Percentiles rank a stretch among this genome's conserved stretches.
Evolutionary conservation across 2,797 vertebrate genomes (phyloP).

Genomic region (Amniataba percoides): DNA sequence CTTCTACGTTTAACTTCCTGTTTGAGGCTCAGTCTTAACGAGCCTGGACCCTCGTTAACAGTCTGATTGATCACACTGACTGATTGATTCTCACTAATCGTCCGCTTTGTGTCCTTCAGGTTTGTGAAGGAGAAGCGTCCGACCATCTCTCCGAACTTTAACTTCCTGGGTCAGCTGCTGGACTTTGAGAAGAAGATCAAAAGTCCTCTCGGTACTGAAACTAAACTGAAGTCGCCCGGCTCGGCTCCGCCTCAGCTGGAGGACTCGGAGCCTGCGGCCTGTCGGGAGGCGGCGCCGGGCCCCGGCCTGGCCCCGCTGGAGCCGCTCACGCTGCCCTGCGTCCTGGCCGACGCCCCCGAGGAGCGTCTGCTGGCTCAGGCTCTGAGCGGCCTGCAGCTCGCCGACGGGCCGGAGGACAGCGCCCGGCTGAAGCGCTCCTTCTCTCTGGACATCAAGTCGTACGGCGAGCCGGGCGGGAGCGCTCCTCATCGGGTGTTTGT

Average conservation of each 20-base stretch:
- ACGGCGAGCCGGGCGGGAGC: constrained; percentile 65
- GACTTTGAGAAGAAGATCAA: constrained; percentile 97
- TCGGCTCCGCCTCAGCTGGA: background rate
- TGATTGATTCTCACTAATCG: constrained; percentile 42
- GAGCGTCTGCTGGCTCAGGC: constrained; percentile 86
- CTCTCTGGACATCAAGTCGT: constrained; percentile 94
- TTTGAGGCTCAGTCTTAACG: constrained; percentile 29
- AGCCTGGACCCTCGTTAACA: constrained; percentile 26
- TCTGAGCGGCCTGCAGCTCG: constrained; percentile 87
- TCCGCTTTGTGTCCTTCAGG: constrained; percentile 73
- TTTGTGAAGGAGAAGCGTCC: constrained; percentile 98
- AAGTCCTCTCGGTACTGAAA: constrained; percentile 67
- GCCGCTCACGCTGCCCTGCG: constrained; percentile 72
- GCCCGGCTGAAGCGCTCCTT: constrained; percentile 92
- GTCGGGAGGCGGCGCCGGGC: constrained; percentile 5
- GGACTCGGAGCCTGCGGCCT: background rate
- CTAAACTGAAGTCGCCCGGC: constrained; percentile 78
- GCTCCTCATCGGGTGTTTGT: constrained; percentile 78
- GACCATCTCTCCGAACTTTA: constrained; percentile 98
- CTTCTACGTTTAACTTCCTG: background rate
- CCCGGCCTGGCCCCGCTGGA: constrained; percentile 61
- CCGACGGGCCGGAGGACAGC: constrained; percentile 88
- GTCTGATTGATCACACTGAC: constrained; percentile 25
- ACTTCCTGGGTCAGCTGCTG: constrained; percentile 96
- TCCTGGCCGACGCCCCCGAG: constrained; percentile 62